phyloP scores from a whole-genome alignment of 2,113 vertebrate species.

The Pollimyrus isidori region DNA sequence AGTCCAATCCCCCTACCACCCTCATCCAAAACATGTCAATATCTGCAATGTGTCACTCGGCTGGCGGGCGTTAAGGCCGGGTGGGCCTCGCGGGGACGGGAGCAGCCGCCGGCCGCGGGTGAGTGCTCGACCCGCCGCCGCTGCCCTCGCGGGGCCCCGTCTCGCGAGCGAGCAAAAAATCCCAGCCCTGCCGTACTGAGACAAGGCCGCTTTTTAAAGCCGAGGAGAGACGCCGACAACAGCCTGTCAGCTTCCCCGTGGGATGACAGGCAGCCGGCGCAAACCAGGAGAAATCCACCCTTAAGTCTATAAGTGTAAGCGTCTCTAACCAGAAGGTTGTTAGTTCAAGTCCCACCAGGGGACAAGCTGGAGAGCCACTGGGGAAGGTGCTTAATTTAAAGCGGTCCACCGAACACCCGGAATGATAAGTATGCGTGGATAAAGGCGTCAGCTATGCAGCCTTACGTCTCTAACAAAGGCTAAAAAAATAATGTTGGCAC shows the following conservation, averaged over 20 bases:
- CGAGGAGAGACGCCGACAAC: neutral
- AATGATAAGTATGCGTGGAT: neutral
- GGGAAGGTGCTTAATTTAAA: neutral
- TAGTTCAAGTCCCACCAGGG: neutral
- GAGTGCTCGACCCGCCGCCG: neutral
- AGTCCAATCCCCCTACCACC: constrained; percentile 31
- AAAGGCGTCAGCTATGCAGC: neutral
- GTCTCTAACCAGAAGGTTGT: neutral
- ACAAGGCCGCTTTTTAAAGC: neutral
- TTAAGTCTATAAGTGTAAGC: neutral
- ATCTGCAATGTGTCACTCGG: neutral
- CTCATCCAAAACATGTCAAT: constrained; percentile 39
- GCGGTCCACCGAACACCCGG: neutral
- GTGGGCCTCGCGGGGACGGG: neutral
- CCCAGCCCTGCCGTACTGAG: neutral
- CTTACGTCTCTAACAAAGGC: neutral
- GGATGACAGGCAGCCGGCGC: neutral
- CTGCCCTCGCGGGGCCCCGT: neutral
- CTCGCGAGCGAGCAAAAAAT: neutral
- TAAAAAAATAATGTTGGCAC: neutral
- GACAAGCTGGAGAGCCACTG: neutral
- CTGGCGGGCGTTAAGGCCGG: neutral
- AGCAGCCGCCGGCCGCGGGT: neutral
- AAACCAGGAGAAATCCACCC: neutral
- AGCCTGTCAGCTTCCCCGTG: neutral